Percentiles rank a stretch among this genome's conserved stretches.
Conservation (phyloP, 1,140 invertebrate genomes). For the Steinernema feltiae region DNA sequence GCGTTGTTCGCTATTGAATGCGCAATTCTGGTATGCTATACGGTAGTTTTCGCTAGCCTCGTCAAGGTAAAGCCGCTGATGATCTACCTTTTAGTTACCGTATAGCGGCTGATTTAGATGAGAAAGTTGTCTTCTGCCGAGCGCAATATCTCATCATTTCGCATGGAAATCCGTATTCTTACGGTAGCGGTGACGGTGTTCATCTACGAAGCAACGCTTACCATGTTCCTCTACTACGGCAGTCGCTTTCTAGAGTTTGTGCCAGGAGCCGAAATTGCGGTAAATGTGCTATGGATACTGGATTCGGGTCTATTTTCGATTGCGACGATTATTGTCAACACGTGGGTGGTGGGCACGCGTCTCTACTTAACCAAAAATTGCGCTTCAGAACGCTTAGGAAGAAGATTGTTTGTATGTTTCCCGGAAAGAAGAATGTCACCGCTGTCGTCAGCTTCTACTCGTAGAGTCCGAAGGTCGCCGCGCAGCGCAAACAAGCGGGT, state of each 20-base stretch:
- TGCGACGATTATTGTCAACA: not conserved
- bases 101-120: too few species aligned
- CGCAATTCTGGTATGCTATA: too few species aligned
- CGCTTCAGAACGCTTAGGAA: not conserved
- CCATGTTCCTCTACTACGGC: not conserved
- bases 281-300: not conserved
- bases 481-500: too few species aligned
- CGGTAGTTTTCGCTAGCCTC: too few species aligned
- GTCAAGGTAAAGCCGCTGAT: too few species aligned
- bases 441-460: not conserved
- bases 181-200: not conserved
- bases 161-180: not conserved
- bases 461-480: not conserved
- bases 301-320: not conserved
- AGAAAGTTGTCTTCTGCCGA: too few species aligned
- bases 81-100: too few species aligned
- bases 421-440: not conserved
- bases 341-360: not conserved
- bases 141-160: not conserved
- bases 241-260: not conserved
- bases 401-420: not conserved
- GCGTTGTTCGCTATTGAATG: too few species aligned
- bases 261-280: not conserved
- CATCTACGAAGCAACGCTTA: not conserved
- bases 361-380: not conserved